Evolutionary conservation across 2,113 vertebrate species (phyloP).

Genomic region (Prinia subflava): DNA sequence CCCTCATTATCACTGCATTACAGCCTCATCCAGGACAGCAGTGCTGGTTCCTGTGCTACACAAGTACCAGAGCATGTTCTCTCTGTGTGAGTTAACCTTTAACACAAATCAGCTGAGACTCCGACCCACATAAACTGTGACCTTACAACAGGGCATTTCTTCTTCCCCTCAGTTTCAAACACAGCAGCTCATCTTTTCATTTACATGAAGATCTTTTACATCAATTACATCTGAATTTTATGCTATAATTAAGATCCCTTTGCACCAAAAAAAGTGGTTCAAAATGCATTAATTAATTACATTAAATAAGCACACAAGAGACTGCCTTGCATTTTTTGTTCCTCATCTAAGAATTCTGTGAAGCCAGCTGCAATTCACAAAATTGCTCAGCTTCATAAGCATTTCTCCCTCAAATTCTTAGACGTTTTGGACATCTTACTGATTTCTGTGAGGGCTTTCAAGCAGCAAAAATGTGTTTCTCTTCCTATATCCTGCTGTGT

Average conservation of each 20-base stretch:
- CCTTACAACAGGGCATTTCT: not conserved
- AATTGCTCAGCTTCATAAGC: not conserved
- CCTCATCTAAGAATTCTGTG: not conserved
- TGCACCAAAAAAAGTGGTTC: not conserved
- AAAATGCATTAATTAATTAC: slow-evolving; percentile 31
- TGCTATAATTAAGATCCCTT: slow-evolving; percentile 5
- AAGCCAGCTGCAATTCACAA: not conserved
- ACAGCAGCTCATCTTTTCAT: not conserved
- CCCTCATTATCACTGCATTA: not conserved
- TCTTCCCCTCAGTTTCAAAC: not conserved
- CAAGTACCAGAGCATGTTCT: not conserved
- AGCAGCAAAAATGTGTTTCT: not conserved
- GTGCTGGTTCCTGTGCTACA: not conserved
- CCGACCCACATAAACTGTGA: not conserved
- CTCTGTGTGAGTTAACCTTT: not conserved
- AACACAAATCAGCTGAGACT: not conserved
- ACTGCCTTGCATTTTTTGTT: not conserved
- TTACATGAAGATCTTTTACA: not conserved
- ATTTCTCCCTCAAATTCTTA: not conserved
- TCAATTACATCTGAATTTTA: not conserved
- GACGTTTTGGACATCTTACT: not conserved
- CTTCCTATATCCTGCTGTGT: not conserved
- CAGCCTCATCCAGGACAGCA: not conserved
- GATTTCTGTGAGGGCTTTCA: not conserved
- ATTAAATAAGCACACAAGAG: slow-evolving; percentile 24